Base-by-base conservation (phyloP, 2,797 vertebrate species). In the Amniataba percoides region DNA sequence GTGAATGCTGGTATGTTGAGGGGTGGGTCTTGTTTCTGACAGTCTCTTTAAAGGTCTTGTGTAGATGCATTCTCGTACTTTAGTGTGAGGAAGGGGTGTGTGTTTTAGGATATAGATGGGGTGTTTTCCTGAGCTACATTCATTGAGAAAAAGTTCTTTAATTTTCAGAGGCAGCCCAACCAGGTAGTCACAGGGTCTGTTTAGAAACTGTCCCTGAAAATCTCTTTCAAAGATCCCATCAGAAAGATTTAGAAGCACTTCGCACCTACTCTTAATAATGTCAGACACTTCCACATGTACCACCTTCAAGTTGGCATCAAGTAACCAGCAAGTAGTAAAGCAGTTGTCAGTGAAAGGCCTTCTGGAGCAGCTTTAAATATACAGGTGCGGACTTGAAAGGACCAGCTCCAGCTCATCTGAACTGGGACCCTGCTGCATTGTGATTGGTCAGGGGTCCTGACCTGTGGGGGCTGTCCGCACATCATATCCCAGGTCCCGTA, bases 401-500 rank as follows among this genome's bases (percentile, higher is more conserved):
- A 19, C 48, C 43, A 27, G 43, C 18, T 36, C 48, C 43, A 27
- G 43, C 18, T 36, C 23, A 34, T 42, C 23, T 57, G 36, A 51
- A 25, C 8, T 15, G 19, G 15, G 36, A 58, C 25, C 46, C 15
- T 46, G 53, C 19, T 53, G 21, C 55, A 18, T 7, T 31, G 36
- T 63, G 21, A 39, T 45, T 46, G 42, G 40, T 58, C 18, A 49
- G 63, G 73, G 56, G n/a, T 52, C 42, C 76, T 83, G 72, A 91
- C 98, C 97, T 98, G 97, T 55, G 94, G 93, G 69, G 97, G 95
- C 0, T 92, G 93, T 34, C 98, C 98, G 0, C 97, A 99, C 80
- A 99, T 97, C 97, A 99, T 96, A 63, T 99, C 98, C 98, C 98
- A 99, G 73, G 97, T 99, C 73, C 98, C 97, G 0, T 97, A 99